Conservation (phyloP, 2,888 invertebrate genomes). For the Calameuta filiformis region DNA sequence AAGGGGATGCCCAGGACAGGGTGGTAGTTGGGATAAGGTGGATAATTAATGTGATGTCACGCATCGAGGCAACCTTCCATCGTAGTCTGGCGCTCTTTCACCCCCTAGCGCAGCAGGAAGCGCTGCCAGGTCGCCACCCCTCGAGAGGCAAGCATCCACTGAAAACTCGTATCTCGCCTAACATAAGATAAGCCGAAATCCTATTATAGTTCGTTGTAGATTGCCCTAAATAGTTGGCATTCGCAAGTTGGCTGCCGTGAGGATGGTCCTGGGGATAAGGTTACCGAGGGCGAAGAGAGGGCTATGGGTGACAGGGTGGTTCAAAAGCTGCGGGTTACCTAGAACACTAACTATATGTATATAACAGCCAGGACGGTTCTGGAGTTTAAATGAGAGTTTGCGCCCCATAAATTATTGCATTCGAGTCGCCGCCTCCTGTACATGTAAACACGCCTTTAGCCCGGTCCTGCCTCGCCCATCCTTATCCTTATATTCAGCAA, state of each 20-base stretch:
- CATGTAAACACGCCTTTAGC: not conserved
- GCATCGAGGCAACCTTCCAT: constrained; percentile 41
- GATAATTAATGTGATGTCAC: constrained; percentile 52
- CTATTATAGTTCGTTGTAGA: constrained; percentile 59
- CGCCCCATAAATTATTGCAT: constrained; percentile 53
- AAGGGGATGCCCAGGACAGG: constrained; percentile 2
- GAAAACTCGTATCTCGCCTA: constrained; percentile 39
- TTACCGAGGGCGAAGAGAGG: not conserved
- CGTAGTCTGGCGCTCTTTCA: constrained; percentile 8
- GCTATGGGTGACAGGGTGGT: not conserved
- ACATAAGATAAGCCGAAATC: constrained; percentile 57
- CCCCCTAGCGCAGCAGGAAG: not conserved
- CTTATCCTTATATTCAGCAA: not conserved
- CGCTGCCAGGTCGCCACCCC: constrained; percentile 1
- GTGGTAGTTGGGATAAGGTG: constrained; percentile 26
- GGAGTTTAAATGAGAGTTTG: constrained; percentile 57
- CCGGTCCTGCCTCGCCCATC: not conserved
- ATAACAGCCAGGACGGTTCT: constrained; percentile 48
- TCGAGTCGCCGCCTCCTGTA: constrained; percentile 9
- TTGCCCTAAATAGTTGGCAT: constrained; percentile 42
- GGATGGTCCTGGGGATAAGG: constrained; percentile 18
- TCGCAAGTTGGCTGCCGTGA: constrained; percentile 41
- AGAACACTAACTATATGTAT: not conserved
- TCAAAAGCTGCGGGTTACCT: not conserved
- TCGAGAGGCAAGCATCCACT: constrained; percentile 4